Evolutionary conservation across 2,888 invertebrate genomes (phyloP).

Genomic region (Dioctria linearis): DNA sequence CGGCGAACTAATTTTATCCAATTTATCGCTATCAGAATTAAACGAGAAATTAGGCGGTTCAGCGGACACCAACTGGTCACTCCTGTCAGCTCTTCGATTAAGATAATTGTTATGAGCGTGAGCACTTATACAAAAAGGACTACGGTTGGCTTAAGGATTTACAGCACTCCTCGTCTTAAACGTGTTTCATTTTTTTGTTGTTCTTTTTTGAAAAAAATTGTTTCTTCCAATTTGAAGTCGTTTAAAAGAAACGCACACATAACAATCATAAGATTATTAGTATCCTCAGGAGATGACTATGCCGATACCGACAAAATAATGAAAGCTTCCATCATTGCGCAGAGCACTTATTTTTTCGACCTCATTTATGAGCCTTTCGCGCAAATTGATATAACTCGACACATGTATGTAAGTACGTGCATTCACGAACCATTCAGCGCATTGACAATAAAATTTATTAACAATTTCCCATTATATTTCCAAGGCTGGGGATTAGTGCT

Average conservation of each 20-base stretch:
- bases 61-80: constrained; percentile 44
- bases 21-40: constrained; percentile 31
- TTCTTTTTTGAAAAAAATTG: background rate
- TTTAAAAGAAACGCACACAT: too few species aligned
- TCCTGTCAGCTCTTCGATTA: constrained; percentile 29
- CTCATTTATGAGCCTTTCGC: too few species aligned
- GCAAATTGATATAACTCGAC: too few species aligned
- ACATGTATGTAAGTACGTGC: too few species aligned
- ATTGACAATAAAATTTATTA: constrained; percentile 57
- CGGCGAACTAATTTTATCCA: constrained; percentile 2
- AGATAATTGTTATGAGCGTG: background rate
- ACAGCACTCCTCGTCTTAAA: background rate
- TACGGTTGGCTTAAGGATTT: background rate
- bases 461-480: constrained; percentile 54
- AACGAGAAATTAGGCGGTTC: constrained; percentile 28
- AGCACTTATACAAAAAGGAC: constrained; percentile 2
- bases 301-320: background rate
- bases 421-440: background rate
- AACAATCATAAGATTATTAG: background rate
- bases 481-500: background rate
- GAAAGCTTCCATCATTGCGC: constrained; percentile 26
- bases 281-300: constrained; percentile 14
- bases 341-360: background rate
- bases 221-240: too few species aligned
- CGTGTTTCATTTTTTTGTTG: background rate